phyloP scores from a whole-genome alignment of 2,797 vertebrate species.

The Borostomias antarcticus region DNA sequence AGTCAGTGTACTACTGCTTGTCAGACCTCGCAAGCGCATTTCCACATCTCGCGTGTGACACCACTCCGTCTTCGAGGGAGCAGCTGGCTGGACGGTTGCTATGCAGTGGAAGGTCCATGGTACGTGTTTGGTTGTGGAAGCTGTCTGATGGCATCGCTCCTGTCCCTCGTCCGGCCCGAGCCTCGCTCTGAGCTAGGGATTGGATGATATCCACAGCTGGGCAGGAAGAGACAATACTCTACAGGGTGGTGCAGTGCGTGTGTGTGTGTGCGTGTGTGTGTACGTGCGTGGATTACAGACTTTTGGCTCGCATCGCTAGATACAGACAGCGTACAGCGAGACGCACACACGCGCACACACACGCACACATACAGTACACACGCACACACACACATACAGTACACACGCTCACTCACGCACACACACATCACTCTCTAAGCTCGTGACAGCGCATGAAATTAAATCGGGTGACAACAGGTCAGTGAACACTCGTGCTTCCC shows the following conservation, averaged over 20 bases:
- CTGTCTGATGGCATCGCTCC: background rate
- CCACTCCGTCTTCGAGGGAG: background rate
- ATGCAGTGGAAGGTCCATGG: background rate
- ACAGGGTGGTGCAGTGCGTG: too few species aligned
- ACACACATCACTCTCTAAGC: conserved; percentile 29
- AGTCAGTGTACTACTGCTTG: too few species aligned
- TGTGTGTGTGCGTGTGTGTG: too few species aligned
- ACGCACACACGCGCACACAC: too few species aligned
- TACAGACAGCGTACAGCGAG: too few species aligned
- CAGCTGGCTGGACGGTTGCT: too few species aligned
- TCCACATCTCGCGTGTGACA: conserved; percentile 33
- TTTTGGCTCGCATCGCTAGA: too few species aligned
- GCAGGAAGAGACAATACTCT: too few species aligned
- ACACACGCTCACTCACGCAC: background rate
- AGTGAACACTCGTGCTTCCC: background rate
- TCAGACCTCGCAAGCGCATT: too few species aligned
- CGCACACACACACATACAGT: too few species aligned
- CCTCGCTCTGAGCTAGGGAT: background rate
- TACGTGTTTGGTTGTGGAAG: background rate
- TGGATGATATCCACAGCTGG: conserved; percentile 39
- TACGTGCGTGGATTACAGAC: too few species aligned
- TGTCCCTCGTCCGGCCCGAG: background rate
- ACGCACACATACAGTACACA: too few species aligned
- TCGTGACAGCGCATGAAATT: conserved; percentile 31
- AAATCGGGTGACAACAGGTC: conserved; percentile 4